Evolutionary conservation across 35 echinoderm and acorn worm genomes (phyloP).

Genomic region (Ophioderma brevispina): DNA sequence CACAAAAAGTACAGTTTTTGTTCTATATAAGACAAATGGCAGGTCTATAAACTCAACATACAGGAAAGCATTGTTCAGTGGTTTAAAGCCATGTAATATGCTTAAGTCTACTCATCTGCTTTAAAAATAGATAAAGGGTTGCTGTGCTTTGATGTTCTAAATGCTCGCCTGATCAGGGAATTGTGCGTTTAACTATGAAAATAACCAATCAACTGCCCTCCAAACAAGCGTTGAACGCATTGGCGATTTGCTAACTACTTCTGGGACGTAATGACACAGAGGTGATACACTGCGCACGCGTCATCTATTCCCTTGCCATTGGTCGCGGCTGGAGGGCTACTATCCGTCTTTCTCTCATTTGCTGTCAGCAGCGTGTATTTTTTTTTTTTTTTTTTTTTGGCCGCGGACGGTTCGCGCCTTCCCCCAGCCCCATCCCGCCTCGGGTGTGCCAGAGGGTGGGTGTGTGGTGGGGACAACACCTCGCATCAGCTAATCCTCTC

Average conservation of each 20-base stretch:
- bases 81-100: too few relatives aligned
- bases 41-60: too few relatives aligned
- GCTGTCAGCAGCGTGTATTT: too few relatives aligned
- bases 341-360: neutral
- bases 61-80: too few relatives aligned
- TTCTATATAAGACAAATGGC: too few relatives aligned
- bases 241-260: neutral
- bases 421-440: neutral
- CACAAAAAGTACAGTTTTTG: too few relatives aligned
- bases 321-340: neutral
- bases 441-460: neutral
- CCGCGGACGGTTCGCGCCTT: neutral
- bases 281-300: neutral
- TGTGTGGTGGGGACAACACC: neutral
- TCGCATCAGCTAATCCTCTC: neutral
- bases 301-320: neutral
- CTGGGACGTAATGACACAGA: neutral
- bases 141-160: neutral
- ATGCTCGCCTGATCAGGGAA: neutral
- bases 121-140: too few relatives aligned
- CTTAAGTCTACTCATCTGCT: too few relatives aligned
- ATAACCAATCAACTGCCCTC: neutral
- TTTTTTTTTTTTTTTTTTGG: neutral
- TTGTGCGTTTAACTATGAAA: slow-evolving; percentile 3
- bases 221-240: neutral